A percentile compares a stretch with the other conserved stretches of the same genome.
These are phyloP conservation scores for Fundulus diaphanus DNA, from an alignment of 2,797 vertebrate species.

Conservation along the genomic window DNA sequence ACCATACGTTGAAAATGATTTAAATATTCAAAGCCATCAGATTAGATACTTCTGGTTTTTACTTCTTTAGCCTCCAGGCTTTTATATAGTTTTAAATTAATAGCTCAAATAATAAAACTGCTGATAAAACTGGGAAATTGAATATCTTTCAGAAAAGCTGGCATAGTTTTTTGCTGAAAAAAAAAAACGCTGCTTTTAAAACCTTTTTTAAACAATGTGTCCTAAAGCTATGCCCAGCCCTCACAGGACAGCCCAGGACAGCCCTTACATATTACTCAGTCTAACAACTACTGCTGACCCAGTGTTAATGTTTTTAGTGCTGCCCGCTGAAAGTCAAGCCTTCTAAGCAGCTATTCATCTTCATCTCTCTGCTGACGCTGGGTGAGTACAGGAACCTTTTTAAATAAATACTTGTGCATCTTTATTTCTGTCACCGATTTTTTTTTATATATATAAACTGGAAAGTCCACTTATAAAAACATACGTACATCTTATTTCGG, in stretches of 20 bases:
- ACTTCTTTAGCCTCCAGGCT: background rate
- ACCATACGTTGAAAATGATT: background rate
- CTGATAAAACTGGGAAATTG: background rate
- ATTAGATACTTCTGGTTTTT: background rate
- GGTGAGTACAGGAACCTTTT: constrained; percentile 53
- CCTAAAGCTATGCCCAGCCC: background rate
- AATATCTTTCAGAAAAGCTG: background rate
- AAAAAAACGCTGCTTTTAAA: background rate
- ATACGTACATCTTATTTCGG: background rate
- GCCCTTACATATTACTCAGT: constrained; percentile 3
- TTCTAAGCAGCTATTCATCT: constrained; percentile 65
- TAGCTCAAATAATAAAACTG: background rate
- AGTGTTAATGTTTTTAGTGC: constrained; percentile 69
- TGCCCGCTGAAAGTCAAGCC: constrained; percentile 61
- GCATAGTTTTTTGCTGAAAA: background rate
- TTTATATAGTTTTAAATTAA: background rate
- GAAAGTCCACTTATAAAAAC: background rate
- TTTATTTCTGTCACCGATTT: too few relatives aligned
- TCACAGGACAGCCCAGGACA: constrained; percentile 18
- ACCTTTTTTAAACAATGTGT: background rate
- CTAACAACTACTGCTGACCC: constrained; percentile 53
- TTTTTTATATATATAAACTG: background rate
- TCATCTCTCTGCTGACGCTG: constrained; percentile 72
- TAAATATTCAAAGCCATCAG: background rate
- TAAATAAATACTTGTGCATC: fast-evolving